A percentile compares a stretch with the other conserved stretches of the same genome.
phyloP scores from a whole-genome alignment of 2,888 invertebrate genomes.

The Colletes collaris region DNA sequence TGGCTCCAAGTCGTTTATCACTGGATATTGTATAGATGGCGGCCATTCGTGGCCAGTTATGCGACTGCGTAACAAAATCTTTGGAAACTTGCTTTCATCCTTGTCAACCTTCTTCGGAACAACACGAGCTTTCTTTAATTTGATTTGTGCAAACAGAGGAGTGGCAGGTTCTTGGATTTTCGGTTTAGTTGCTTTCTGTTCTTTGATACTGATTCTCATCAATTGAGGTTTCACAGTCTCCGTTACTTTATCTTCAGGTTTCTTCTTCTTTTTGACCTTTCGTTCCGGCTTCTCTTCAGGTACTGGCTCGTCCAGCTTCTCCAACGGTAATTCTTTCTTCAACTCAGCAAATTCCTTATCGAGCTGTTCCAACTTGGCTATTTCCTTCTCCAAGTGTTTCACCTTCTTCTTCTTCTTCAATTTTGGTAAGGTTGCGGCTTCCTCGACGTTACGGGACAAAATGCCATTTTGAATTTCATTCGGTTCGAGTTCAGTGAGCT shows the following conservation, averaged over 20 bases:
- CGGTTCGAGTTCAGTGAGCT: slow-evolving; percentile 24
- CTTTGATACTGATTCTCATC: slow-evolving; percentile 85
- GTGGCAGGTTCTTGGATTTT: slow-evolving; percentile 85
- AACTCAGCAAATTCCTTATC: slow-evolving; percentile 84
- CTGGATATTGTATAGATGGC: slow-evolving; percentile 80
- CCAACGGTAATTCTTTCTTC: slow-evolving; percentile 78
- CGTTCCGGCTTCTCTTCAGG: slow-evolving; percentile 46
- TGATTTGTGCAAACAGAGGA: slow-evolving; percentile 87
- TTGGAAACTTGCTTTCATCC: slow-evolving; percentile 80
- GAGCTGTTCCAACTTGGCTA: slow-evolving; percentile 84
- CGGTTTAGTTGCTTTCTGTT: slow-evolving; percentile 85
- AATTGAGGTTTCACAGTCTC: slow-evolving; percentile 76
- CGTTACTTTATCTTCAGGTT: slow-evolving; percentile 65
- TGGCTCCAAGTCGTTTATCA: slow-evolving; percentile 80
- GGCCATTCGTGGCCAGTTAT: slow-evolving; percentile 83
- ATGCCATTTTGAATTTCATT: slow-evolving; percentile 38
- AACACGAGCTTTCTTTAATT: slow-evolving; percentile 85
- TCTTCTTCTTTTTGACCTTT: slow-evolving; percentile 46
- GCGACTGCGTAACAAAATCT: slow-evolving; percentile 83
- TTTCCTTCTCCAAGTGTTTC: slow-evolving; percentile 63
- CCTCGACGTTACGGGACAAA: slow-evolving; percentile 45
- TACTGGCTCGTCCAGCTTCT: slow-evolving; percentile 75
- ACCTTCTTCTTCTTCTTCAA: slow-evolving; percentile 60
- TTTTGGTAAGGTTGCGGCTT: slow-evolving; percentile 48
- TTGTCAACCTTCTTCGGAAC: slow-evolving; percentile 74